These are phyloP conservation scores for Podotricha telesiphe DNA, from an alignment of 2,888 invertebrate genomes.

Conservation along the genomic window DNA sequence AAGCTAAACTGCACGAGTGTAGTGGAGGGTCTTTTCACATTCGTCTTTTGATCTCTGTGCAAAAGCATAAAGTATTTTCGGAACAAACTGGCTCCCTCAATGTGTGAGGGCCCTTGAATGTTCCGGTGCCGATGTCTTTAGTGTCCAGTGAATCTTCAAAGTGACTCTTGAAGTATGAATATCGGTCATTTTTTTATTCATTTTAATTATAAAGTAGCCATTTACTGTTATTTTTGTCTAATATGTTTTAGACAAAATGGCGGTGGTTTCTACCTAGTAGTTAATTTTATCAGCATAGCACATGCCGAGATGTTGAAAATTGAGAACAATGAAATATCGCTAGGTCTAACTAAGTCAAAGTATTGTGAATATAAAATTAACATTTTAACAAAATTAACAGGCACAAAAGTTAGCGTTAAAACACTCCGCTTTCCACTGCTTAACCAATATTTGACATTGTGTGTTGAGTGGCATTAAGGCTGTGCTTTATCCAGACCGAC, in stretches of 20 bases:
- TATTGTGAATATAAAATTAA: too few species aligned
- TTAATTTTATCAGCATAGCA: too few species aligned
- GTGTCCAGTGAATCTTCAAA: constrained; percentile 49
- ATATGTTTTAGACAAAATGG: neutral
- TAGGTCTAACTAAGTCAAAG: too few species aligned
- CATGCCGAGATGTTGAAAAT: too few species aligned
- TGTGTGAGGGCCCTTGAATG: constrained; percentile 48
- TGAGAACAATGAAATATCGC: too few species aligned
- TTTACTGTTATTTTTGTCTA: neutral
- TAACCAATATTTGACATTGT: too few species aligned
- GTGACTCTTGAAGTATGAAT: constrained; percentile 41
- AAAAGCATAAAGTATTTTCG: constrained; percentile 53
- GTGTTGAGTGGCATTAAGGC: too few species aligned
- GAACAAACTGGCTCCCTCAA: constrained; percentile 53
- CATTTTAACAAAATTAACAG: too few species aligned
- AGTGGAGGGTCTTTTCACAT: constrained; percentile 41
- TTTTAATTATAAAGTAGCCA: constrained; percentile 13
- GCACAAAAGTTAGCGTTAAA: too few species aligned
- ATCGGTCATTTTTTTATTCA: constrained; percentile 30
- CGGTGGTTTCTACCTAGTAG: too few species aligned
- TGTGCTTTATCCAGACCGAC: too few species aligned
- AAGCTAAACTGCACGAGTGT: constrained; percentile 41
- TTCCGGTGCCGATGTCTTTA: constrained; percentile 49
- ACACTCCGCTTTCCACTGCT: too few species aligned
- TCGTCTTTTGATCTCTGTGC: constrained; percentile 54